These are phyloP conservation scores for Drosophila ercepeae DNA, from an alignment of 1,140 invertebrate species.

Conservation along the genomic window DNA sequence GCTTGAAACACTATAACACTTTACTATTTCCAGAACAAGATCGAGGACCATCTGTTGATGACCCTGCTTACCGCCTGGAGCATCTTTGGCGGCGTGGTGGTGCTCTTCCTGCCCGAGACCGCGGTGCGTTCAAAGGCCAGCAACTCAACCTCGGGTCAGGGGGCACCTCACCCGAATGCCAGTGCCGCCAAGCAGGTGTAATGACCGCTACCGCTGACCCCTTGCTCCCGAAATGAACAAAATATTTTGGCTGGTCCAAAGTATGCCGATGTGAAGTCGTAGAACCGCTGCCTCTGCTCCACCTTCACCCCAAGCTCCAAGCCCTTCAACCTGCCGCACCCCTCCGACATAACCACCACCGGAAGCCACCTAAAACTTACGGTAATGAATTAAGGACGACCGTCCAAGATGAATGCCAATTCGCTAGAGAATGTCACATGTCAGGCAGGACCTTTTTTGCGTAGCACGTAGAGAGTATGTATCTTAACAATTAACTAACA, in stretches of 20 bases:
- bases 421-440: slow-evolving; percentile 42
- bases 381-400: slow-evolving; percentile 40
- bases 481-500: slow-evolving; percentile 60
- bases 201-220: slow-evolving; percentile 23
- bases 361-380: slow-evolving; percentile 53
- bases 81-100: slow-evolving; percentile 84
- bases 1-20: background rate
- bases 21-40: slow-evolving; percentile 74
- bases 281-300: slow-evolving; percentile 11
- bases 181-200: slow-evolving; percentile 71
- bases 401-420: slow-evolving; percentile 64
- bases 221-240: slow-evolving; percentile 7
- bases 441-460: slow-evolving; percentile 77
- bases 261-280: slow-evolving; percentile 39
- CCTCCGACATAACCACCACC: slow-evolving; percentile 64
- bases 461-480: slow-evolving; percentile 72
- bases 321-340: slow-evolving; percentile 25
- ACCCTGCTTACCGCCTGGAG: slow-evolving; percentile 83
- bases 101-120: slow-evolving; percentile 80
- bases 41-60: slow-evolving; percentile 83
- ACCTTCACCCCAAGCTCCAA: slow-evolving; percentile 19
- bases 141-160: slow-evolving; percentile 30
- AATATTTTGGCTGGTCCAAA: slow-evolving; percentile 83
- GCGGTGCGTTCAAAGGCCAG: slow-evolving; percentile 55
- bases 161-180: slow-evolving; percentile 13